Evolutionary conservation across 2,113 vertebrate genomes (phyloP).

Genomic region (Salvelinus alpinus): DNA sequence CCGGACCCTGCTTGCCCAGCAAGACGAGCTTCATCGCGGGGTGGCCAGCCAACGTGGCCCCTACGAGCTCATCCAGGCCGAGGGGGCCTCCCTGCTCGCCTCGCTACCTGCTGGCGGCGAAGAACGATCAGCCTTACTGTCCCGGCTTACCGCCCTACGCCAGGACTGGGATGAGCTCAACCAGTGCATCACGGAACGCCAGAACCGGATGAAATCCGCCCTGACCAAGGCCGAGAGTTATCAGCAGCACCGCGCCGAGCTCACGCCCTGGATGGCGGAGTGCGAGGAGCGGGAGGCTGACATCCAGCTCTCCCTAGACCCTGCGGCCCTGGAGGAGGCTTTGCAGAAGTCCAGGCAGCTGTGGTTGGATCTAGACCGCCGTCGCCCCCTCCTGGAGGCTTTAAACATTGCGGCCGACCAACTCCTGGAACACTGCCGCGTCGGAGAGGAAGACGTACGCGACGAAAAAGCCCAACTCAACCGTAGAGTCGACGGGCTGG

Average conservation of each 20-base stretch:
- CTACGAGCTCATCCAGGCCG: constrained; percentile 90
- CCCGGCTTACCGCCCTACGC: constrained; percentile 79
- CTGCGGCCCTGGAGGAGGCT: constrained; percentile 80
- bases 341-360: constrained; percentile 83
- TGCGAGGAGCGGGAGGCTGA: constrained; percentile 78
- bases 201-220: constrained; percentile 80
- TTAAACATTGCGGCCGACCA: constrained; percentile 88
- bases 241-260: constrained; percentile 81
- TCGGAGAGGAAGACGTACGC: constrained; percentile 87
- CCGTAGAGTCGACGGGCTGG: constrained; percentile 84
- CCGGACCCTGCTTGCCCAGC: constrained; percentile 83
- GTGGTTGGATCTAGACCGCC: constrained; percentile 86
- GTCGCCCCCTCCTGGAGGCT: constrained; percentile 84
- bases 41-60: constrained; percentile 92
- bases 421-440: constrained; percentile 86
- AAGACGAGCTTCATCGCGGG: constrained; percentile 87
- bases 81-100: constrained; percentile 86
- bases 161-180: constrained; percentile 89
- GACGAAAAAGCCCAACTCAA: constrained; percentile 92
- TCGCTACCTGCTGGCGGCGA: constrained; percentile 85
- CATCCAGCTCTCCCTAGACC: constrained; percentile 82
- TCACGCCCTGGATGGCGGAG: constrained; percentile 85
- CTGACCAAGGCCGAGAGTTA: constrained; percentile 87
- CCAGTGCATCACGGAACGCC: constrained; percentile 76
- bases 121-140: constrained; percentile 84